Evolutionary conservation across 1,140 invertebrate genomes (phyloP), one percentile per base, ranked within the genome.

Genomic region (Solenopsis invicta): DNA sequence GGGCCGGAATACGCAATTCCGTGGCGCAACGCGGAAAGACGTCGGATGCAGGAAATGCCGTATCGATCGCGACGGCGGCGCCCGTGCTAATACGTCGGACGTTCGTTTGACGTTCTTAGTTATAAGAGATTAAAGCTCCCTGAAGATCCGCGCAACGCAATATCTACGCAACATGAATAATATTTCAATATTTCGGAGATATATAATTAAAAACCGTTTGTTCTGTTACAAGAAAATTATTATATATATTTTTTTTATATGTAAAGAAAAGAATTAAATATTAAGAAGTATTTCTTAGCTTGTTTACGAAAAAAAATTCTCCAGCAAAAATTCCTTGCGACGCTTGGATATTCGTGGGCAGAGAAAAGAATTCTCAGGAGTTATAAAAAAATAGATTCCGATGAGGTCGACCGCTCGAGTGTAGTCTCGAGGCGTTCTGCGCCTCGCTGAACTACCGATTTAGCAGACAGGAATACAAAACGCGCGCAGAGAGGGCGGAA

Each of bases 1-100:
- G 81, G 82, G 87, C 91, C 85, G 92, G 93, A 94, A 94, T 94
- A 93, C 92, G 92, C 91, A 92, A 93, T 94, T 90, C 76, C 87
- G 48, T 4, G 72, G 59, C 72, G 81, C 54, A 56, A 89, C 81
- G 77, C 84, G 87, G 84, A 92, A 87, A 86, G 75, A 89, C 85
- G 78, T 87, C 85, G 88, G 62, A 80, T 87, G 78, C 76, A 82
- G 64, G 85, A 89, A 48, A 62, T 76, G 34, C 13, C 50, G 67
- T 34, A 52, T 85, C 67, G 52, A 82, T 81, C 77, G 78, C 37
- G 66, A 81, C 78, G 48, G 45, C 56, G 34, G 48, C 56, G 34
- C 50, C 12, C 16, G 48, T 37, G 21, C 37, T 56, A 48, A 50
- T 56, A 56, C 34, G 37, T 45, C 50, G 50, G 5, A 56, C 5